Percentiles rank a stretch among this genome's conserved stretches.
These are phyloP conservation scores for Gymnogyps californianus DNA, from an alignment of 2,113 vertebrate genomes.

Conservation along the genomic window DNA sequence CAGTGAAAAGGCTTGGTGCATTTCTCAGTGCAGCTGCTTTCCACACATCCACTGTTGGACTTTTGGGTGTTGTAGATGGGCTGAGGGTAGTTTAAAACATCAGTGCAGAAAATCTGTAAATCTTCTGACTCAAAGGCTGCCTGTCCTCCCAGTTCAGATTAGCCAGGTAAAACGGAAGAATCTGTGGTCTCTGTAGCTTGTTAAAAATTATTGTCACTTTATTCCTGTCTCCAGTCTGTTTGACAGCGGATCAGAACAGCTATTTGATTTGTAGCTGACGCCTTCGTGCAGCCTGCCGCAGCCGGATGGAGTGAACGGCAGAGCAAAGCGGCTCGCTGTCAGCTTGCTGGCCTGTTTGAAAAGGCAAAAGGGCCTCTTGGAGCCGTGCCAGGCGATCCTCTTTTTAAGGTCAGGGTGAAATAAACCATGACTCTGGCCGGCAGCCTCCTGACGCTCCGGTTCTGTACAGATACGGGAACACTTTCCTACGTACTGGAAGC, in stretches of 20 bases:
- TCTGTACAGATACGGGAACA: accelerated
- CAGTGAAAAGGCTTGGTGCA: background rate
- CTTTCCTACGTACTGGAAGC: background rate
- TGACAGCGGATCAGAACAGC: background rate
- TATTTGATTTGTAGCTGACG: background rate
- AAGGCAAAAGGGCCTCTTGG: background rate
- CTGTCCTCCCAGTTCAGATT: background rate
- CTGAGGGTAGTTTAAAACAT: background rate
- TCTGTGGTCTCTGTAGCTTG: background rate
- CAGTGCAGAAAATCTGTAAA: background rate
- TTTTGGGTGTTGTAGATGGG: background rate
- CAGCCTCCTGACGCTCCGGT: background rate
- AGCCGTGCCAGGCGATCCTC: accelerated
- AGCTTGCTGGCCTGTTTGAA: background rate
- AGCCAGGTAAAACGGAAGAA: background rate
- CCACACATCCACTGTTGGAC: background rate
- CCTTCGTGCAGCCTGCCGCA: background rate
- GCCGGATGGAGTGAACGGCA: accelerated
- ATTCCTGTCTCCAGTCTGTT: background rate
- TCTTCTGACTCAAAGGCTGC: background rate
- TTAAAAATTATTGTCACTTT: background rate
- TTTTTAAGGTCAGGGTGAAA: background rate
- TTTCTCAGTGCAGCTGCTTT: background rate
- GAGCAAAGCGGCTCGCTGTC: background rate
- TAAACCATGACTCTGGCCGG: background rate